Conservation (phyloP, 2,113 vertebrate species). For the human (Homo sapiens) region GRCh38 chr18:22505001-22505500, state of each 20-base stretch:
- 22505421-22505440: slow-evolving; percentile 24
- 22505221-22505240: slow-evolving; percentile 10
- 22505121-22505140: neutral
- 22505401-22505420: slow-evolving; percentile 14
- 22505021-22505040: neutral
- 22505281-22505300: slow-evolving; percentile 24
- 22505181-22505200: neutral
- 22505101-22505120: neutral
- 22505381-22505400: neutral
- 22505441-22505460: slow-evolving; percentile 36
- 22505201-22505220: neutral
- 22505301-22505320: slow-evolving; percentile 49
- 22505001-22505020: neutral
- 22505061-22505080: neutral
- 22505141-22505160: slow-evolving; percentile 36
- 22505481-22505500: slow-evolving; percentile 39
- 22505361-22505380: slow-evolving; percentile 28
- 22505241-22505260: neutral
- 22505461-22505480: slow-evolving; percentile 59
- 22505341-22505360: slow-evolving; percentile 47
- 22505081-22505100: neutral
- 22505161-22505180: slow-evolving; percentile 9
- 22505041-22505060: neutral
- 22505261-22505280: slow-evolving; percentile 43
- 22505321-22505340: slow-evolving; percentile 1